Evolutionary conservation across 2,888 invertebrate genomes (phyloP).

Genomic region (Patella caerulea): DNA sequence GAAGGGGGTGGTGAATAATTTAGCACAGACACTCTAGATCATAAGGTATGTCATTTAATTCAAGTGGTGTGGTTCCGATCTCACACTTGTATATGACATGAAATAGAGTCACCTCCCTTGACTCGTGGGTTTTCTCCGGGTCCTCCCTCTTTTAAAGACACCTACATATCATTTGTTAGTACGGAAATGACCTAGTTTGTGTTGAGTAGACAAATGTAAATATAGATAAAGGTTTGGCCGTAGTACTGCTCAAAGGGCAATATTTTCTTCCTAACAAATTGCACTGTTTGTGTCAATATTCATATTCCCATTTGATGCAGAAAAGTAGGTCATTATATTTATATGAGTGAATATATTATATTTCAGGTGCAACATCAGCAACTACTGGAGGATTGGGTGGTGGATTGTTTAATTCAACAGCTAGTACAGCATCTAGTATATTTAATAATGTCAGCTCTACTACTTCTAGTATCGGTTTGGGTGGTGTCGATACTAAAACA

Average conservation of each 20-base stretch:
- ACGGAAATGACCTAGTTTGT: too few relatives aligned
- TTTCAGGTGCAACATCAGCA: conserved; percentile 26
- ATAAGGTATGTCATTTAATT: too few relatives aligned
- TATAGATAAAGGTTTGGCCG: neutral
- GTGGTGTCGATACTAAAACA: conserved; percentile 76
- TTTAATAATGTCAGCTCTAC: conserved; percentile 66
- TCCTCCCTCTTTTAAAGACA: too few relatives aligned
- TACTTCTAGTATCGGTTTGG: conserved; percentile 77
- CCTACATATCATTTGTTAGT: too few relatives aligned
- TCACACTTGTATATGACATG: too few relatives aligned
- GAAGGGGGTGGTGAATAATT: too few relatives aligned
- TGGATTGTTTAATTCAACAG: conserved; percentile 25
- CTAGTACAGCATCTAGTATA: conserved; percentile 45
- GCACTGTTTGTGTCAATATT: neutral
- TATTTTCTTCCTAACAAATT: too few relatives aligned
- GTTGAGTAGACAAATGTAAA: conserved; percentile 1
- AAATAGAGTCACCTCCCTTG: too few relatives aligned
- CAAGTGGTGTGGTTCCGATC: too few relatives aligned
- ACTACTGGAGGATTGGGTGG: conserved; percentile 32
- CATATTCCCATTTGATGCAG: neutral
- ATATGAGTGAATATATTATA: neutral
- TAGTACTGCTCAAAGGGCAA: neutral
- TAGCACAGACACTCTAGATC: too few relatives aligned
- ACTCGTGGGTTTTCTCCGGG: too few relatives aligned
- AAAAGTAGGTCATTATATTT: neutral